Percentiles rank a stretch among this genome's conserved stretches.
phyloP scores from a whole-genome alignment of 1,140 invertebrate genomes.

The Akabosia matsudoensis region DNA sequence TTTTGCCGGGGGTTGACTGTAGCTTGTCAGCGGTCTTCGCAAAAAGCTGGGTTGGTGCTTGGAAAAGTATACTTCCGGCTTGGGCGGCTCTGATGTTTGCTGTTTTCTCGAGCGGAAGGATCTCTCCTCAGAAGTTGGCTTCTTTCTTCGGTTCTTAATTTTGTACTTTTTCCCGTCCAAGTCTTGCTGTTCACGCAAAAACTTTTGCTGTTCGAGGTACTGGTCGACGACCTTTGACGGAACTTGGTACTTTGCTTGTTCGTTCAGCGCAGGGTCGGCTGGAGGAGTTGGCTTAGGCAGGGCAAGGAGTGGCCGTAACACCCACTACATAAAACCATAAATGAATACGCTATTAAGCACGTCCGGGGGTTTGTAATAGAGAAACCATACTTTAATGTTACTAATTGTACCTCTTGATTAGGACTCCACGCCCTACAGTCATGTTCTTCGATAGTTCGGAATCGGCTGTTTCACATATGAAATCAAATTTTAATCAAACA shows the following conservation, averaged over 20 bases:
- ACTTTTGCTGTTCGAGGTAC: slow-evolving; percentile 25
- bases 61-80: slow-evolving; percentile 28
- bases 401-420: slow-evolving; percentile 26
- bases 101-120: neutral
- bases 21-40: neutral
- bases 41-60: neutral
- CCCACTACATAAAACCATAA: slow-evolving; percentile 16
- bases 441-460: slow-evolving; percentile 31
- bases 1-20: neutral
- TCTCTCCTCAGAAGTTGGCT: neutral
- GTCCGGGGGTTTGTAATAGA: neutral
- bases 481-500: no score
- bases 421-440: slow-evolving; percentile 33
- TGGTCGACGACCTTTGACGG: slow-evolving; percentile 31
- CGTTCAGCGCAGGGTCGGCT: neutral
- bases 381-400: neutral
- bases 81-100: slow-evolving; percentile 16
- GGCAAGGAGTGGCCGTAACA: slow-evolving; percentile 29
- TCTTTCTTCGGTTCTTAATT: neutral
- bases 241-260: slow-evolving; percentile 19
- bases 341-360: neutral
- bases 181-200: slow-evolving; percentile 17
- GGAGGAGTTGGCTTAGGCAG: neutral
- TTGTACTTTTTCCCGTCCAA: neutral
- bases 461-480: no score